Evolutionary conservation across 2,113 vertebrate genomes (phyloP).

Genomic region (Nycticebus coucang): DNA sequence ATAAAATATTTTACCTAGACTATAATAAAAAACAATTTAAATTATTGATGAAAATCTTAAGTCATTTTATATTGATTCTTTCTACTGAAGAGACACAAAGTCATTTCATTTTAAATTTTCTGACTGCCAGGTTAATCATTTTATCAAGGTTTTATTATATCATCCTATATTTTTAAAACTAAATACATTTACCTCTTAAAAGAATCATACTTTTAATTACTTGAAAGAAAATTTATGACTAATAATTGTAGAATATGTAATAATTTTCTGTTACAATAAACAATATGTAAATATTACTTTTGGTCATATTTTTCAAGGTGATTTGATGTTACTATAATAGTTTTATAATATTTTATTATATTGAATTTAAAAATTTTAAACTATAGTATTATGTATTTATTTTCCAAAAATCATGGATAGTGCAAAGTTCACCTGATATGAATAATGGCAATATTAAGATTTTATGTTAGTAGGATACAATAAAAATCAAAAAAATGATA

Average conservation of each 20-base stretch:
- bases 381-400: not conserved
- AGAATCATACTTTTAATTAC: not conserved
- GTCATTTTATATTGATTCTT: not conserved
- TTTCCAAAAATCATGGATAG: not conserved
- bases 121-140: not conserved
- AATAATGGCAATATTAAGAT: not conserved
- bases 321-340: not conserved
- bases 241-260: not conserved
- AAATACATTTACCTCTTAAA: not conserved
- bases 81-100: not conserved
- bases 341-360: not conserved
- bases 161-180: not conserved
- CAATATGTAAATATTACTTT: constrained; percentile 7
- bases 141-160: not conserved
- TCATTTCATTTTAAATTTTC: not conserved
- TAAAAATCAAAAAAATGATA: not conserved
- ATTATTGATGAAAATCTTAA: not conserved
- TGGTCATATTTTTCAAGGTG: not conserved
- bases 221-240: not conserved
- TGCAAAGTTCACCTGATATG: not conserved
- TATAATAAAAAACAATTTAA: not conserved
- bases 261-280: not conserved
- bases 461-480: not conserved
- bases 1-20: not conserved
- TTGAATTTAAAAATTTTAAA: not conserved